Evolutionary conservation across 2,113 vertebrate species (phyloP), one percentile per base, ranked within the genome.

Genomic region (Daphoenositta chrysoptera): DNA sequence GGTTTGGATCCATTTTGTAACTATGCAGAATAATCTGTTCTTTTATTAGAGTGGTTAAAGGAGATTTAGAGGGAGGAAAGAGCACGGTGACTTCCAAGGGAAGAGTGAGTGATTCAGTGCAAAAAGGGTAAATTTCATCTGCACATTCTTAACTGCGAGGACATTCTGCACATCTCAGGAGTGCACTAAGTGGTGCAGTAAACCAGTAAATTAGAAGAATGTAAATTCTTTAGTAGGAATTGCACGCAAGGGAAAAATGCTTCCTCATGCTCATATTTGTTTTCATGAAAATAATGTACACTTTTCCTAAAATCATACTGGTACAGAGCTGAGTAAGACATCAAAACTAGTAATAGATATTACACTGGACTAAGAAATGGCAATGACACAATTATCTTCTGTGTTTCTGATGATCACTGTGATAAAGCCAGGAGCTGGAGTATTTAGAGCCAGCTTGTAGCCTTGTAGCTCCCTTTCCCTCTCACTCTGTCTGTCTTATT

Each of bases 161-260:
- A 98, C 98, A 98, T 97, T 98, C 97, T 97, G 98, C 97, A 97
- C 98, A 98, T 98, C 98, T 98, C 97, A 97, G 97, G 97, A 98
- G 94, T 98, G 97, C 97, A 98, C 97, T 98, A 98, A 98, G 97
- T 98, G 98, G 94, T 98, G 98, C 98, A 93, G 98, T 98, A 98
- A 98, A 98, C 98, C 98, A 98, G 98, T 98, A 98, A 98, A 98
- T 98, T 98, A 98, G 98, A 98, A 98, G 98, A 98, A 98, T 98
- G 98, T 98, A 98, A 98, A 98, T 98, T 98, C 98, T 98, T 98
- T 97, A 97, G 97, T 92, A 97, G 98, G 97, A 98, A 98, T 97
- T 98, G 98, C 98, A 98, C 97, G 80, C 98, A 96, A 97, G 98
- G 98, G 98, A 93, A 96, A 98, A 98, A 98, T 97, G 98, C 97